Evolutionary conservation across 2,113 vertebrate genomes (phyloP).

Genomic region (Cyphomyrus plagiostoma): DNA sequence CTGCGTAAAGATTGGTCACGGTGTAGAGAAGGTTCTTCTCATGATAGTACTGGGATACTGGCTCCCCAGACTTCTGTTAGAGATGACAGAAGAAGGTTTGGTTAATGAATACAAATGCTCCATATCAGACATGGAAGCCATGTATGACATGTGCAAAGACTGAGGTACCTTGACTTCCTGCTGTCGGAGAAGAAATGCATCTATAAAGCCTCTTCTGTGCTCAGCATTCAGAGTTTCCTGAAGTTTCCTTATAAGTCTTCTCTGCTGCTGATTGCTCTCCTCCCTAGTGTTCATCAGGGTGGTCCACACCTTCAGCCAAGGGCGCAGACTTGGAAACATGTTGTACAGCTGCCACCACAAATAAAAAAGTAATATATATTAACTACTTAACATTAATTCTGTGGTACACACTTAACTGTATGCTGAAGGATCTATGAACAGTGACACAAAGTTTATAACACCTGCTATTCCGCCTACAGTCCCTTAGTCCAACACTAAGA

Average conservation of each 20-base stretch:
- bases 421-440: too few species aligned
- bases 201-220: slow-evolving; percentile 39
- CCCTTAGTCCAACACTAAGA: too few species aligned
- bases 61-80: slow-evolving; percentile 28
- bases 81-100: background rate
- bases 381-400: too few species aligned
- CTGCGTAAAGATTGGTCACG: slow-evolving; percentile 48
- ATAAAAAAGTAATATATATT: too few species aligned
- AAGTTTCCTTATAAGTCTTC: slow-evolving; percentile 14
- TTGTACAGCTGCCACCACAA: slow-evolving; percentile 47
- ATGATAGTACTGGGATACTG: slow-evolving; percentile 32
- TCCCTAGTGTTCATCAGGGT: background rate
- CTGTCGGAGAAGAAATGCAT: slow-evolving; percentile 39
- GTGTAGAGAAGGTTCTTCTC: slow-evolving; percentile 41
- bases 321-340: slow-evolving; percentile 47
- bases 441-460: too few species aligned
- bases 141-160: too few species aligned
- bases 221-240: slow-evolving; percentile 39
- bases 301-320: slow-evolving; percentile 37
- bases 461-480: too few species aligned
- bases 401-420: too few species aligned
- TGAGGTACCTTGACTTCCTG: slow-evolving; percentile 13
- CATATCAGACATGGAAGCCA: too few species aligned
- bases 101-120: background rate
- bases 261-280: fast-evolving